Base-by-base conservation (phyloP, 2,113 vertebrate species). In the Blennius ocellaris region DNA sequence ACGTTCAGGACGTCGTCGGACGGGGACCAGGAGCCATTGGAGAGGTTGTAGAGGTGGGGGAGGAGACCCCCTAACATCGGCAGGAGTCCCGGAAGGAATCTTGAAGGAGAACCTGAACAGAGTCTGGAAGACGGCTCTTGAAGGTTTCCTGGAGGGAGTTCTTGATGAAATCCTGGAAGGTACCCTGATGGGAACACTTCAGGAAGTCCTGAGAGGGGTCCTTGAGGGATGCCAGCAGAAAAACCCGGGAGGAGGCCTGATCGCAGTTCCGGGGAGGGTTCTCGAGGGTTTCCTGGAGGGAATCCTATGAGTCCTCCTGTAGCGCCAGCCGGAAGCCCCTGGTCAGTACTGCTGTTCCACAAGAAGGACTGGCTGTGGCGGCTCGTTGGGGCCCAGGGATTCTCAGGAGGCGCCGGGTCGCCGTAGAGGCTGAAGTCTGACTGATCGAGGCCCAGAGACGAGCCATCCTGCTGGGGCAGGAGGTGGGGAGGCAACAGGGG, bases 371-470 rank as follows among this genome's bases (percentile, higher is more conserved):
- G 95, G 16, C 89, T 3, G 30, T 36, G 43, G 54, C 12, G 0
- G 0, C 38, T 52, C 94, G 68, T 37, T 0, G 45, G 74, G 61
- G 94, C 92, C 9, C 95, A 95, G 60, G 93, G 85, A 6, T 93
- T 87, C 91, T 92, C 84, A 86, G 39, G 93, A 60, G 93, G 30
- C 8, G 92, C 92, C 53, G 95, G 94, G 0, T 95, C 93, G 3
- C 95, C 94, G 91, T 97, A 97, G 47, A 97, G 92, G 52, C 90
- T 97, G 94, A 96, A 96, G 88, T 97, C 96, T 0, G 94, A 94
- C 17, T 94, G 91, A 7, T 97, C 95, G 73, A 97, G 93, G 52
- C 94, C 95, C 87, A 90, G 70, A 50, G 66, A 75, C 0, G 21
- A 62, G 1, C 77, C 68, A 37, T 84, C n/a, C 95, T 94, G 48